These are phyloP conservation scores for Miichthys miiuy DNA, from an alignment of 2,797 vertebrate genomes.

Conservation along the genomic window DNA sequence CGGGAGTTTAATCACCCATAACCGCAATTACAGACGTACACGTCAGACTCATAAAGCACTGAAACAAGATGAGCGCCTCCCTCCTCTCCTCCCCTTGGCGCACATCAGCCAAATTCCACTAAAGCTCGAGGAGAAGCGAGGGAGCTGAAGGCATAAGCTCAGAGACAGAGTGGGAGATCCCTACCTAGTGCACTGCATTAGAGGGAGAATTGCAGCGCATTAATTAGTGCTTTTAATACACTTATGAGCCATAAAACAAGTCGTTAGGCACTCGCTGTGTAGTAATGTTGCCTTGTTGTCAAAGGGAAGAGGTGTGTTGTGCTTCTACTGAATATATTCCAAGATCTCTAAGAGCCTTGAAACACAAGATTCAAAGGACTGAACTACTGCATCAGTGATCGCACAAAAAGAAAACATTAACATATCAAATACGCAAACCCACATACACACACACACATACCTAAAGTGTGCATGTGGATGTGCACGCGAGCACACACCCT, in stretches of 20 bases:
- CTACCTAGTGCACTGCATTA: constrained; percentile 65
- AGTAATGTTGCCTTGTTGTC: constrained; percentile 49
- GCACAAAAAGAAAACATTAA: constrained; percentile 69
- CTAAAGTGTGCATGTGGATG: constrained; percentile 39
- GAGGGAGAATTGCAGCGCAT: constrained; percentile 59
- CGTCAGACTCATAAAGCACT: constrained; percentile 88
- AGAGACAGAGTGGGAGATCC: constrained; percentile 42
- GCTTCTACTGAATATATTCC: constrained; percentile 44
- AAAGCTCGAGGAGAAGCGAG: constrained; percentile 78
- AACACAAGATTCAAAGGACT: constrained; percentile 60
- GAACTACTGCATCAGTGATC: constrained; percentile 42
- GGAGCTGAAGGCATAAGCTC: constrained; percentile 66
- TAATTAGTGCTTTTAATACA: constrained; percentile 79
- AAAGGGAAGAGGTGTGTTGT: constrained; percentile 49
- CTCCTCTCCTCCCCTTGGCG: constrained; percentile 66
- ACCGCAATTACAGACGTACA: constrained; percentile 88
- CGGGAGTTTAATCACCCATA: constrained; percentile 91
- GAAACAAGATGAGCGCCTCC: constrained; percentile 87
- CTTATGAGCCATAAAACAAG: constrained; percentile 72
- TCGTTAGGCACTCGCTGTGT: constrained; percentile 55
- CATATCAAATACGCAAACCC: constrained; percentile 75
- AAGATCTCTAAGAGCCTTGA: constrained; percentile 62
- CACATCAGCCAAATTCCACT: constrained; percentile 83
- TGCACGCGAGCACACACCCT: constrained; percentile 56
- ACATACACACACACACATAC: constrained; percentile 55